Base-by-base conservation (phyloP, 2,797 vertebrate species). In the Notoglanidium macrostoma region DNA sequence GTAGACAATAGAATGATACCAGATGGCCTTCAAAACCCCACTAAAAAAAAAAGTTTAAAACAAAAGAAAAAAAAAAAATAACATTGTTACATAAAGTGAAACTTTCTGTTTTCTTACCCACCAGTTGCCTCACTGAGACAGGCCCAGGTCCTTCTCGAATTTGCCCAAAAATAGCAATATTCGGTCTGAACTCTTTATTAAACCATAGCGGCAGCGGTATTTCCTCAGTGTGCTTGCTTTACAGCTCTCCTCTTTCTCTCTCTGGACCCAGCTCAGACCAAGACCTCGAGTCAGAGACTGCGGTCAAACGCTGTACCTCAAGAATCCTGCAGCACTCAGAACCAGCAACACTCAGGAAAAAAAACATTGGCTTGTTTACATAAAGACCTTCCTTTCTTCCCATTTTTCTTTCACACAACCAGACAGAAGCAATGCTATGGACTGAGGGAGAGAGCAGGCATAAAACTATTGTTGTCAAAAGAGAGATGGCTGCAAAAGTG, bases 101-200 rank as follows among this genome's bases (percentile, higher is more conserved):
- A 32, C 63, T 87, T 90, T 81, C 21, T 87, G 82, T 79, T 85
- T 80, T 86, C 84, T 87, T 86, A 87, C 88, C 85, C 85, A 86
- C 59, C 72, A 29, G 54, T 84, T 82, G 77, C 79, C 84, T 88
- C 83, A 81, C 55, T 40, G 23, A 61, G 83, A 84, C 72, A 87
- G 65, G 77, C 83, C 79, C 78, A 85, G 67, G 83, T 89, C 67
- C 88, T 89, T 76, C 87, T 23, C 32, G 72, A 80, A 89, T 86
- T 87, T 89, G 86, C 87, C 89, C 89, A 87, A 89, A 92, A 92
- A 92, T 82, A 90, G 90, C 85, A 91, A 88, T 89, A 91, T 89
- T 89, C 86, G 79, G 80, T 87, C 89, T 88, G 63, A 90, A 88
- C 84, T 78, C 65, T 88, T 88, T 89, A 90, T 90, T 91, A 91